Evolutionary conservation across 2,888 invertebrate genomes (phyloP).

Genomic region (Lysandra coridon): DNA sequence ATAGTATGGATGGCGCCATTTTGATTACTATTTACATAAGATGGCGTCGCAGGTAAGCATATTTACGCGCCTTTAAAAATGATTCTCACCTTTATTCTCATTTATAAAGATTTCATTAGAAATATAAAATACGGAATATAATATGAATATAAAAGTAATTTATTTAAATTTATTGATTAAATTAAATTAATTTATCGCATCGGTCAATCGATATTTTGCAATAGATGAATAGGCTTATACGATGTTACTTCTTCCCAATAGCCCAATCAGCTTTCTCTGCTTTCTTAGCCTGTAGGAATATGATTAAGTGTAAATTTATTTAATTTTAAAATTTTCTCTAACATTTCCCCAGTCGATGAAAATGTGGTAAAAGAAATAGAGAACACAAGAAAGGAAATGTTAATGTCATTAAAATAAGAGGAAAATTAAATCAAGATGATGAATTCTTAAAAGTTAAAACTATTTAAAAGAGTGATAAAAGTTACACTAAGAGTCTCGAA

Average conservation of each 20-base stretch:
- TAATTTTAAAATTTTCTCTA: constrained; percentile 35
- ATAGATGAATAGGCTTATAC: constrained; percentile 47
- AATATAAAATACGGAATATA: constrained; percentile 50
- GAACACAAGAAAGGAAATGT: background rate
- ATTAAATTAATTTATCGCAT: constrained; percentile 55
- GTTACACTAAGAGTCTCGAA: background rate
- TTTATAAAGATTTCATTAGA: constrained; percentile 47
- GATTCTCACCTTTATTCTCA: constrained; percentile 63
- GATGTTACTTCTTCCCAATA: constrained; percentile 81
- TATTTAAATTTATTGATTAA: constrained; percentile 61
- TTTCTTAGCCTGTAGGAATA: constrained; percentile 86
- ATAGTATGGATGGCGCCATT: constrained; percentile 34
- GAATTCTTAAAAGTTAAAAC: background rate
- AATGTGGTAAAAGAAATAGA: background rate
- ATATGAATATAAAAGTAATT: constrained; percentile 55
- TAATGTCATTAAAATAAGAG: constrained; percentile 8
- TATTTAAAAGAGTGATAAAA: background rate
- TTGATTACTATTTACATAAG: constrained; percentile 38
- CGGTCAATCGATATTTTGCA: constrained; percentile 43
- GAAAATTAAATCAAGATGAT: background rate
- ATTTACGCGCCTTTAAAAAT: constrained; percentile 56
- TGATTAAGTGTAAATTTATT: constrained; percentile 49
- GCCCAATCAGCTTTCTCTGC: constrained; percentile 88
- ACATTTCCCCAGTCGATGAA: constrained; percentile 9
- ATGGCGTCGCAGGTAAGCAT: constrained; percentile 49